Conservation (phyloP, 1,140 invertebrate genomes). For the Drosophila simulans region DNA sequence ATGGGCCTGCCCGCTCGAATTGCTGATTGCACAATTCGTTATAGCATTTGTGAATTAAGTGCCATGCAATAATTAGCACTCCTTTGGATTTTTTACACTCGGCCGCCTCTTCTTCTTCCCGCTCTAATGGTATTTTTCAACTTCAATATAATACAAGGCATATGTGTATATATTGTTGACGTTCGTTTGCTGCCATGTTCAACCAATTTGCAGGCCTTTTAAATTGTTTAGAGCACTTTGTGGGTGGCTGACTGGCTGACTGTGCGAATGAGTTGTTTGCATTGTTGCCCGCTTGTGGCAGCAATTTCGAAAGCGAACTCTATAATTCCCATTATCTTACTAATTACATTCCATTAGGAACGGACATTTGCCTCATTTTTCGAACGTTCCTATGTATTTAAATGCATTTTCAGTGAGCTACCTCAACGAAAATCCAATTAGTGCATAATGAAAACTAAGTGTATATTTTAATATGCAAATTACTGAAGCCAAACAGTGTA, state of each 20-base stretch:
- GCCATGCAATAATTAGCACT: conserved; percentile 47
- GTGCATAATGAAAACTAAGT: neutral
- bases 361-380: neutral
- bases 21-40: conserved; percentile 43
- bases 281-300: neutral
- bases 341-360: neutral
- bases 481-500: too few relatives aligned
- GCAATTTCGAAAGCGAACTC: conserved; percentile 5
- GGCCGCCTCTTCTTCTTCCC: conserved; percentile 17
- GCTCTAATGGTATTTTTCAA: conserved; percentile 27
- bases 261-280: conserved; percentile 4
- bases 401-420: conserved; percentile 7
- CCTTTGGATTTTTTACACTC: conserved; percentile 56
- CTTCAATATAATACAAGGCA: neutral
- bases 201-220: conserved; percentile 50
- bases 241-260: conserved; percentile 4
- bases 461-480: too few relatives aligned
- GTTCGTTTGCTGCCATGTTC: conserved; percentile 38
- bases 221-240: conserved; percentile 24
- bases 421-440: neutral
- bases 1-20: conserved; percentile 3
- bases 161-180: neutral
- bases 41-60: conserved; percentile 37
- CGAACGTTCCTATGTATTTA: too few relatives aligned
- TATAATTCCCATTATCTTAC: neutral